phyloP scores from a whole-genome alignment of 1,140 invertebrate genomes.

The Aricia agestis region DNA sequence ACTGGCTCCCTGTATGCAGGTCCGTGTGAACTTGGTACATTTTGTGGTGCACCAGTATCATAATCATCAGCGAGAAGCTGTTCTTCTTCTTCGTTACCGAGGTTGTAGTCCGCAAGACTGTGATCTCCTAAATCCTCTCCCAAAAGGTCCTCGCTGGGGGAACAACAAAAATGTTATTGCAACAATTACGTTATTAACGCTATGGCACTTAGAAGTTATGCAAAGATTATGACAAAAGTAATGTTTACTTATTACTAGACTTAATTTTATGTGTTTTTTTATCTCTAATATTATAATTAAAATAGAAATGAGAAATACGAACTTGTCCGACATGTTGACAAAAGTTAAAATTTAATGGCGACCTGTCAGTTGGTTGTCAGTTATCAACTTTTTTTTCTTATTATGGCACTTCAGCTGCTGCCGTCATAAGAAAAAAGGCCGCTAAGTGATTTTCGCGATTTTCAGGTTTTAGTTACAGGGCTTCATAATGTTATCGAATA shows the following conservation, averaged over 20 bases:
- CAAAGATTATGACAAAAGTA: not conserved
- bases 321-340: slow-evolving; percentile 73
- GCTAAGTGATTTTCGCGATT: too few relatives aligned
- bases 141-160: slow-evolving; percentile 62
- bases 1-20: slow-evolving; percentile 35
- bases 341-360: slow-evolving; percentile 31
- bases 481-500: too few relatives aligned
- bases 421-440: too few relatives aligned
- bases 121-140: slow-evolving; percentile 69
- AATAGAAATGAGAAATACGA: slow-evolving; percentile 44
- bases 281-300: not conserved
- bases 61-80: slow-evolving; percentile 66
- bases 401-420: too few relatives aligned
- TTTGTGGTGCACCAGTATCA: slow-evolving; percentile 52
- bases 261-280: not conserved
- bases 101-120: slow-evolving; percentile 65
- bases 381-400: too few relatives aligned
- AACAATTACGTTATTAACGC: not conserved
- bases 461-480: too few relatives aligned
- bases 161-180: not conserved
- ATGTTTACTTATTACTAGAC: not conserved
- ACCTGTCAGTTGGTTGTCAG: too few relatives aligned
- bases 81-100: slow-evolving; percentile 69
- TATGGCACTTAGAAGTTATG: too few relatives aligned
- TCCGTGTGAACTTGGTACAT: slow-evolving; percentile 51